Conservation (phyloP, 92 coral and sea anemone species). For the Siderastrea radians region DNA sequence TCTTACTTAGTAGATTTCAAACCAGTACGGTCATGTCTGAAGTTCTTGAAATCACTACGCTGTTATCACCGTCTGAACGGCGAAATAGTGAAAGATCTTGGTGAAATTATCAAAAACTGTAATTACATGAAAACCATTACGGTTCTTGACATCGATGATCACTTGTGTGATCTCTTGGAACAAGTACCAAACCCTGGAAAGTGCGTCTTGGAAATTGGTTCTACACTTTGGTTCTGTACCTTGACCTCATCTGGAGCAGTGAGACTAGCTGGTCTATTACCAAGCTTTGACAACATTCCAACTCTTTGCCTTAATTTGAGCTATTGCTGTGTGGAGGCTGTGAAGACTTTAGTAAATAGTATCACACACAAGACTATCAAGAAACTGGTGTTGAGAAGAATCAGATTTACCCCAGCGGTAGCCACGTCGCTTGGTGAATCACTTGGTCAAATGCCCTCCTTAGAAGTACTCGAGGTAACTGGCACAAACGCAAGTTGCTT, state of each 20-base stretch:
- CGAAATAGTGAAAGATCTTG: background rate
- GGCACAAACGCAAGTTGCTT: background rate
- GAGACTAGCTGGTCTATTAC: background rate
- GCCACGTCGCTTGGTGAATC: background rate
- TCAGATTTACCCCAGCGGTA: background rate
- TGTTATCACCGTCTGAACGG: background rate
- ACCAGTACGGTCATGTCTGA: background rate
- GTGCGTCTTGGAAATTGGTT: background rate
- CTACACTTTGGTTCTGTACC: too few relatives aligned
- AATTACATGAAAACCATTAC: background rate
- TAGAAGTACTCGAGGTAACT: background rate
- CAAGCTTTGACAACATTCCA: background rate
- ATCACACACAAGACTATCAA: background rate
- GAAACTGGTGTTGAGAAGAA: background rate
- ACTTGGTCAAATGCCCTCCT: background rate
- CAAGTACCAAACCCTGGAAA: background rate
- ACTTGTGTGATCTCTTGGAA: background rate
- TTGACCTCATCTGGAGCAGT: background rate
- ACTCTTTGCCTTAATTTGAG: background rate
- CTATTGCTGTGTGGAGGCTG: background rate
- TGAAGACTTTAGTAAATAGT: background rate
- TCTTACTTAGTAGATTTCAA: background rate
- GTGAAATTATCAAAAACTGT: background rate
- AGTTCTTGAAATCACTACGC: background rate
- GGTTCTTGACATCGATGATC: background rate